Conservation (phyloP, 2,113 vertebrate species). For the Xenus cinereus region DNA sequence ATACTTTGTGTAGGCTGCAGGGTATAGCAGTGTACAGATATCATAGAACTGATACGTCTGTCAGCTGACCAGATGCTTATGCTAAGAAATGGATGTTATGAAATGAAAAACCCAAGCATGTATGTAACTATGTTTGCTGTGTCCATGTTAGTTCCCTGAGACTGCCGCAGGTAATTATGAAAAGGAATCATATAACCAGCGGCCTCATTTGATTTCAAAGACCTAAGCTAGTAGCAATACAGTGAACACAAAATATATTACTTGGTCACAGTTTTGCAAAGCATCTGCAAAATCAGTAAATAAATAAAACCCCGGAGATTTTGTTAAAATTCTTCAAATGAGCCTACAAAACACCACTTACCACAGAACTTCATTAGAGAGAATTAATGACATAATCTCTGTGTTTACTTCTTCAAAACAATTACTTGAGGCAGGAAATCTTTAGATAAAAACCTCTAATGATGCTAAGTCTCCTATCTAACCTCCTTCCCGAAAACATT, state of each 20-base stretch:
- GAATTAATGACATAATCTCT: slow-evolving; percentile 40
- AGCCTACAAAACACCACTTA: slow-evolving; percentile 9
- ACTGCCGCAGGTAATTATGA: not conserved
- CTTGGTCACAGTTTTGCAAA: not conserved
- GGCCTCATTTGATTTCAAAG: not conserved
- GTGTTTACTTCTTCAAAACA: slow-evolving; percentile 42
- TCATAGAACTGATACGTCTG: not conserved
- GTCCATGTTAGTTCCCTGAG: not conserved
- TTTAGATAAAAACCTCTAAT: slow-evolving; percentile 64
- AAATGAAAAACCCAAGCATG: fast-evolving
- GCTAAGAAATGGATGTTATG: not conserved
- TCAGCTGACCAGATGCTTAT: not conserved
- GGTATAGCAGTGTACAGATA: not conserved
- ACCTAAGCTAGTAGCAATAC: not conserved
- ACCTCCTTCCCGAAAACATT: slow-evolving; percentile 56
- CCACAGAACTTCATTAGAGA: slow-evolving; percentile 16
- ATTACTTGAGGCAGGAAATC: slow-evolving; percentile 62
- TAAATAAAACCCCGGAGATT: not conserved
- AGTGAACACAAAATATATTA: not conserved
- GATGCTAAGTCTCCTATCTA: slow-evolving; percentile 52
- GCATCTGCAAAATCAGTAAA: not conserved
- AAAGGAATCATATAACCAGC: not conserved
- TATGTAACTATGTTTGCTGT: not conserved
- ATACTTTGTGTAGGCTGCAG: not conserved
- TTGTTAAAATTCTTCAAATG: not conserved